Base-by-base conservation (phyloP, 1,140 invertebrate species). In the Brachionus plicatilis region DNA sequence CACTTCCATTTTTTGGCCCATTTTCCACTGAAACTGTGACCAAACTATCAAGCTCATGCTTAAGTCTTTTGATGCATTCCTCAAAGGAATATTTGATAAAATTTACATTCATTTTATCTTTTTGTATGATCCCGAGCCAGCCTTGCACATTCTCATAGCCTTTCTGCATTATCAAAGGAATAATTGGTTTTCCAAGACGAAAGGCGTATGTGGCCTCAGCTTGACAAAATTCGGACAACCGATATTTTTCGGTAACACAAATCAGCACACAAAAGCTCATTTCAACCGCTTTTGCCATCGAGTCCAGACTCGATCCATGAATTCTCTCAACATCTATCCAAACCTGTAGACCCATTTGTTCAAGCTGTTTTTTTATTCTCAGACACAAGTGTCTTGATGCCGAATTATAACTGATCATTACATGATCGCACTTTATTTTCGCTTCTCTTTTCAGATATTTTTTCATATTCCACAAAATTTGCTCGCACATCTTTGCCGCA, bases 231-330 rank as follows among this genome's bases (percentile, higher is more conserved):
- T 37, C 27, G 7, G 43, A 53, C 17, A 53, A 47, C 9, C 56
- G 24, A 65, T 80, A 80, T 27, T 80, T 80, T 41, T 80, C 76
- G 8, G 50, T 80, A 11, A 80, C 12, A 85, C 88, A 87, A 1
- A 89, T 84, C 7, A 90, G 66, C 3, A 89, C 85, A 5, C 89
- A 86, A 60, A 86, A 82, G 1, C 88, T 85, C 24, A 86, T 87
- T 82, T 90, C 89, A 17, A 90, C 88, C 12, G 88, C 89, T 47
- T 88, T 84, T 1, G 89, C 88, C 89, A 90, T 90, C 29, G 88
- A 87, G 72, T 89, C 88, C 24, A 89, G 66, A 33, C 88, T 89
- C 2, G 88, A 85, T 47, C 65, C 70, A 70, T 84, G 85, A 65
- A 86, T 86, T 17, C 85, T 60, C 11, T 86, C 86, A 12, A 87